Conservation (phyloP, 2,888 invertebrate genomes). For the Formica aserva region DNA sequence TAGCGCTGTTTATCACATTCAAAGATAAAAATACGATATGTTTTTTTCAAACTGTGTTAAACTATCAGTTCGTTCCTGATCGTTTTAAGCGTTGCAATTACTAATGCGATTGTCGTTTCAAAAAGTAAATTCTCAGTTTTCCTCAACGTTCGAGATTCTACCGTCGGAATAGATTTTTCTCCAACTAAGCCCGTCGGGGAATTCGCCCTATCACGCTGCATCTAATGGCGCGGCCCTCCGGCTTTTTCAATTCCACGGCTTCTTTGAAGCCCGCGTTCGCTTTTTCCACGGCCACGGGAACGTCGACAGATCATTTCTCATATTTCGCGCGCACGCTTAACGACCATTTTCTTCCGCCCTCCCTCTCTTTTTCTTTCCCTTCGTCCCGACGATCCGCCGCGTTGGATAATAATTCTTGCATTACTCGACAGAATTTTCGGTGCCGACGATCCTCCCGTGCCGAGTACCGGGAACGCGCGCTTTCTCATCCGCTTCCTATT, state of each 20-base stretch:
- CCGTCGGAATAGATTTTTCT: conserved; percentile 40
- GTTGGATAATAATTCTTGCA: conserved; percentile 76
- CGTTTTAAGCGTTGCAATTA: background rate
- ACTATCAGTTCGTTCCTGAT: background rate
- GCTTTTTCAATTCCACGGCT: conserved; percentile 72
- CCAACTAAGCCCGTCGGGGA: conserved; percentile 50
- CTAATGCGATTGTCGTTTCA: background rate
- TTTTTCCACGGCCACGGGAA: conserved; percentile 74
- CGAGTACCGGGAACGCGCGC: conserved; percentile 36
- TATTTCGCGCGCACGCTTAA: conserved; percentile 84
- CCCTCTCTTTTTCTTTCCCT: conserved; percentile 47
- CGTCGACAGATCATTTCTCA: conserved; percentile 86
- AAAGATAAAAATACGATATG: background rate
- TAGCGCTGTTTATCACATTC: background rate
- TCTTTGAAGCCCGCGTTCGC: conserved; percentile 76
- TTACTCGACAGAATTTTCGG: conserved; percentile 83
- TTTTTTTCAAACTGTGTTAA: background rate
- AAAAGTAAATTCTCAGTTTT: conserved; percentile 23
- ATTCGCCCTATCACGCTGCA: conserved; percentile 71
- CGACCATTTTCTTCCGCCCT: conserved; percentile 69
- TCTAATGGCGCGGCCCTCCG: conserved; percentile 65
- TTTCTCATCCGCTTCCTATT: conserved; percentile 39
- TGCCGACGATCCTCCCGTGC: conserved; percentile 54
- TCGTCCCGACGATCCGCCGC: conserved; percentile 38
- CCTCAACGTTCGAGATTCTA: conserved; percentile 22